Conservation (phyloP, 2,113 vertebrate genomes). For the Eonycteris spelaea region DNA sequence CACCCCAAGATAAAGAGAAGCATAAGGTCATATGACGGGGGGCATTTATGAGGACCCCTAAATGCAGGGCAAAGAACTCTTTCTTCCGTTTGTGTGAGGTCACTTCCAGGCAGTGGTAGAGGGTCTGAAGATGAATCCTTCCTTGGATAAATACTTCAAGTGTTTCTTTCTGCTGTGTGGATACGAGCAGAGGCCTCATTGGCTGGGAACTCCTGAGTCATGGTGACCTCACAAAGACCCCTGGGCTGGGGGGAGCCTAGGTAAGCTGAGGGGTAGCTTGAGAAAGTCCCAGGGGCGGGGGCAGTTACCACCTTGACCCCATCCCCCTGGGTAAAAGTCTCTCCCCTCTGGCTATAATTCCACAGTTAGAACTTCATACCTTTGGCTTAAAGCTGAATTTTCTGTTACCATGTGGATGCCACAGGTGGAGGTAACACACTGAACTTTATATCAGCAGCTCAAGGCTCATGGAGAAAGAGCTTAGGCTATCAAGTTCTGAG, state of each 20-base stretch:
- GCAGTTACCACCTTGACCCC: constrained; percentile 44
- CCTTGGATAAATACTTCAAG: neutral
- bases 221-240: constrained; percentile 73
- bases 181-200: neutral
- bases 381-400: constrained; percentile 47
- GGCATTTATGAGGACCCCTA: neutral
- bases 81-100: neutral
- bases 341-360: neutral
- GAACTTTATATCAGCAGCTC: neutral
- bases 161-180: neutral
- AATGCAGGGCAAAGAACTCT: neutral
- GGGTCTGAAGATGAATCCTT: neutral
- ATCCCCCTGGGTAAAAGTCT: neutral
- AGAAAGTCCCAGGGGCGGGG: constrained; percentile 44
- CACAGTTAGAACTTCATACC: constrained; percentile 10
- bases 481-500: neutral
- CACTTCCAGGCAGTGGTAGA: neutral
- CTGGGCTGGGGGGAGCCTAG: constrained; percentile 4
- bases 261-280: constrained; percentile 38
- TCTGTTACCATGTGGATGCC: constrained; percentile 45
- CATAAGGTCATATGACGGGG: neutral
- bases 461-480: neutral
- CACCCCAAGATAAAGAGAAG: neutral
- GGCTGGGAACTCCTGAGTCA: constrained; percentile 25
- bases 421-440: constrained; percentile 50